Evolutionary conservation across 2,797 vertebrate genomes (phyloP), one percentile per base, ranked within the genome.

Genomic region (Myotis vivesi): DNA sequence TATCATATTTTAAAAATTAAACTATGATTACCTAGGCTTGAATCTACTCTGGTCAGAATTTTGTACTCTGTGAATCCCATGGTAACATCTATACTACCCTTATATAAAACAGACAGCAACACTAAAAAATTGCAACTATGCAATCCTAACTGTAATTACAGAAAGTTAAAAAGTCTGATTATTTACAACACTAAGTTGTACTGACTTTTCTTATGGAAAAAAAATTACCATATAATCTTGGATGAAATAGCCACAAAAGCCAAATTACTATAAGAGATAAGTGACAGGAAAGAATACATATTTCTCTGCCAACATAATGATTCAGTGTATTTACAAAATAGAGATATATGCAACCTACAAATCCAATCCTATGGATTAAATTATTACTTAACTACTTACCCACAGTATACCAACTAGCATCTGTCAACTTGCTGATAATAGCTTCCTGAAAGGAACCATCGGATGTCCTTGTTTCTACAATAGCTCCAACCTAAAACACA

Each of bases 321-420:
- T 51, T 91, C 44, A 73, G 4, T 81, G 12, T 80, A 73, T 81
- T 59, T 89, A 92, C n/a, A 93, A 95, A 87, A 91, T 0, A 83
- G 33, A 85, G 19, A 6, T 41, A 41, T 12, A 88, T 19, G 4
- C 17, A 76, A 77, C n/a, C 19, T 75, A 22, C 46, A 81, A 88
- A 55, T 25, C 36, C 92, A 87, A 87, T 80, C 51, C 59, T 82
- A 38, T 46, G 38, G 23, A 55, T 92, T 72, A 71, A 93, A 68
- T 49, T 51, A 95, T n/a, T 55, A 95, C 44, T 51, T 57, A 89
- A 49, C 64, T 96, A 97, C 99, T 99, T 97, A 99, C 99, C 99
- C 92, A 99, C 99, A 66, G 99, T 99, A 97, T 99, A 99, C 99
- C 99, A 99, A 97, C 99, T 99, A 96, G 99, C 99, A 93, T 99